Percentiles rank a stretch among this genome's conserved stretches.
phyloP scores from a whole-genome alignment of 92 coral and sea anemone species.

The Blastomussa wellsi region DNA sequence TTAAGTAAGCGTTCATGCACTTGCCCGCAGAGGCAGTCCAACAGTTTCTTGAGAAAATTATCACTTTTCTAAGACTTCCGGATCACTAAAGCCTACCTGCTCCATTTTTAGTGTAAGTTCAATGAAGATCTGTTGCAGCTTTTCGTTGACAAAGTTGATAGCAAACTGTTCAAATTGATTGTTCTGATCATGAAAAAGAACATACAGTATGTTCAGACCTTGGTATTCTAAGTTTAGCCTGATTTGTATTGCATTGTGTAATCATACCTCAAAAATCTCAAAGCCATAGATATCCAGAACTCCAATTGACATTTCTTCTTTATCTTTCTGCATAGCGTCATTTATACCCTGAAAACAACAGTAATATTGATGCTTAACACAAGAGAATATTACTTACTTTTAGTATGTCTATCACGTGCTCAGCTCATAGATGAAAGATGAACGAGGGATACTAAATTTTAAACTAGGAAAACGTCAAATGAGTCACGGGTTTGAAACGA shows the following conservation, averaged over 20 bases:
- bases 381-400: no score
- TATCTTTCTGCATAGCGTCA: constrained; percentile 81
- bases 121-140: constrained; percentile 91
- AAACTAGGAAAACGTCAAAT: no score
- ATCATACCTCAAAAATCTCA: constrained; percentile 82
- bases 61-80: no score
- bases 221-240: not conserved
- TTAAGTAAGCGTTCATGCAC: no score
- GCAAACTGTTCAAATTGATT: constrained; percentile 97
- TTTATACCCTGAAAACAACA: constrained; percentile 59
- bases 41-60: no score
- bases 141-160: constrained; percentile 94
- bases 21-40: no score
- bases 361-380: not conserved
- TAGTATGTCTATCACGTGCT: not conserved
- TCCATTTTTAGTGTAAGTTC: constrained; percentile 88
- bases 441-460: no score
- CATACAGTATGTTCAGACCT: not conserved
- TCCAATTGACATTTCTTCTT: constrained; percentile 81
- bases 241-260: not conserved
- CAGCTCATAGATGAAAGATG: no score
- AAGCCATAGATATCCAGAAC: constrained; percentile 95
- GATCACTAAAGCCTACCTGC: constrained; percentile 74
- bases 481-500: no score
- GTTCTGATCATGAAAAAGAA: constrained; percentile 16